Base-by-base conservation (phyloP, 2,113 vertebrate genomes). In the Condylura cristata region DNA sequence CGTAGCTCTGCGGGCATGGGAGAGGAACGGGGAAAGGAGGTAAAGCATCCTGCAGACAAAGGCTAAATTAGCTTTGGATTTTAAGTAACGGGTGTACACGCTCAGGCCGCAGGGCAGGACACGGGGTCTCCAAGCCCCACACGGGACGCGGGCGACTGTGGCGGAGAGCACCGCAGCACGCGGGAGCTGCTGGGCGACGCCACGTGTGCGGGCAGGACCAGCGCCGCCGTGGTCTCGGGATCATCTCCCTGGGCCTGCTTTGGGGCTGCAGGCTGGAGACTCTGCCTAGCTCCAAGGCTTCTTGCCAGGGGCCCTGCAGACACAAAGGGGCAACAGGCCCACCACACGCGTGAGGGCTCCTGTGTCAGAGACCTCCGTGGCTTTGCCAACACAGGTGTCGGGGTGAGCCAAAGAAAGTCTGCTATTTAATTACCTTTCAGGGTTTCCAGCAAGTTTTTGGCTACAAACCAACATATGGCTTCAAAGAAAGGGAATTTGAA, bases 401-500 rank as follows among this genome's bases (percentile, higher is more conserved):
- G 14, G 80, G 68, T n/a, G 68, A 30, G 66, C 20, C 16, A 76
- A 16, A 91, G 30, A 90, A 66, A 46, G 86, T 5, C 90, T 75
- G 68, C 83, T 20, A 95, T 85, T 51, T 41, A 39, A 85, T 98
- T 98, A 99, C 99, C 99, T 99, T 99, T 99, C 51, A 99, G 97
- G 53, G 98, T 99, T 98, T 99, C 99, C 98, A 99, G 98, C 88
- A 99, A 98, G 96, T 99, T 99, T 98, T 99, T 99, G 98, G 99
- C 99, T 98, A 99, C 99, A 97, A 99, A 99, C 99, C 99, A 99
- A 98, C 99, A 99, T 98, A 99, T 99, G 97, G 99, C 99, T 99
- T 99, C 99, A 94, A 99, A 99, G 97, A 99, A 99, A 41, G 99
- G 99, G 96, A 99, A 99, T 98, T 99, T 99, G 97, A 99, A 99